These are phyloP conservation scores for Phlogophora meticulosa DNA, from an alignment of 2,888 invertebrate genomes.

Conservation along the genomic window DNA sequence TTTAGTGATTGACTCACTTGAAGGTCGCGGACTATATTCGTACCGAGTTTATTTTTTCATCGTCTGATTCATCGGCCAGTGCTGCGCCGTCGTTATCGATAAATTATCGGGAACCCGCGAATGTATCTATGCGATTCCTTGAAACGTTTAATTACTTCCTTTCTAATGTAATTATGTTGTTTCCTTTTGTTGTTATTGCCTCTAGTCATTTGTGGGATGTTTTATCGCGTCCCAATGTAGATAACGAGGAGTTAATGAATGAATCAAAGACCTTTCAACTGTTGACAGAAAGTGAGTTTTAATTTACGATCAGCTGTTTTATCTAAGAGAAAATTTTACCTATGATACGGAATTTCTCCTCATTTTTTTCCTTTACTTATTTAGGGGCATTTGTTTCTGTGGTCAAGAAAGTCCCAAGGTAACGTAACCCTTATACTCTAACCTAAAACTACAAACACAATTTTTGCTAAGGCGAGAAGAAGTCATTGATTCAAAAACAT, in stretches of 20 bases:
- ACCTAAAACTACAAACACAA: too few species aligned
- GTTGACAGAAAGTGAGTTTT: not conserved
- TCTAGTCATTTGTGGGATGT: constrained; percentile 20
- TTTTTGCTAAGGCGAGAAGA: too few species aligned
- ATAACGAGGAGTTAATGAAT: constrained; percentile 31
- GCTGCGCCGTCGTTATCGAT: constrained; percentile 67
- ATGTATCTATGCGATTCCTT: constrained; percentile 54
- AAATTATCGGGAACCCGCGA: constrained; percentile 54
- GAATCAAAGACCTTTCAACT: constrained; percentile 15
- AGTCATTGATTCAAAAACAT: too few species aligned
- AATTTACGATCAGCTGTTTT: not conserved
- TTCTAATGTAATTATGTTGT: constrained; percentile 61
- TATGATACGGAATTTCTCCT: too few species aligned
- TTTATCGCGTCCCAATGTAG: constrained; percentile 33
- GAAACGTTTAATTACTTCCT: constrained; percentile 61
- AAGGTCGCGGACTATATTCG: constrained; percentile 83
- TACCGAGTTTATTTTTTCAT: constrained; percentile 74
- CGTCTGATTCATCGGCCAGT: constrained; percentile 74
- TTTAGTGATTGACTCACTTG: constrained; percentile 75
- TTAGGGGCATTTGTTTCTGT: too few species aligned
- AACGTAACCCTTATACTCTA: too few species aligned
- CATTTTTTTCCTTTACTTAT: too few species aligned
- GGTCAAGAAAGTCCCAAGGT: too few species aligned
- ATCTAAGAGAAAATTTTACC: too few species aligned
- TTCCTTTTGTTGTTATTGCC: constrained; percentile 39